Conservation (phyloP, 1,140 invertebrate species). For the Drosophila pandora region DNA sequence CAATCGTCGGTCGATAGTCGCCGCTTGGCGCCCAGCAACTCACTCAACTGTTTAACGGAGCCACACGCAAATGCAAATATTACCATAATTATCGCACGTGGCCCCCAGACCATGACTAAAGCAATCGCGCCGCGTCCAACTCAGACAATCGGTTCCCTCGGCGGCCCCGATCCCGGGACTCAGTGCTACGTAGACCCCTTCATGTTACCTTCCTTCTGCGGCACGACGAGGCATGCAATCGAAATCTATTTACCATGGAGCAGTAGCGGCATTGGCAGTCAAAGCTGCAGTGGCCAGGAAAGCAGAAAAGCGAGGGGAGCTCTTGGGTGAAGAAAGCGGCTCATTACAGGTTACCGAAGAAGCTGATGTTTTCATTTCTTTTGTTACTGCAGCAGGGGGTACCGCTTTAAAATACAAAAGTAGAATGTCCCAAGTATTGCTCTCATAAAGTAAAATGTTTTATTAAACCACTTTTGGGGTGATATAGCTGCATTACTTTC, state of each 20-base stretch:
- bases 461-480: no score
- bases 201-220: conserved; percentile 8
- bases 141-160: conserved; percentile 43
- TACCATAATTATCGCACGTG: conserved; percentile 80
- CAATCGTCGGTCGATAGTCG: conserved; percentile 26
- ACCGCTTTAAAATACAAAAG: neutral
- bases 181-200: conserved; percentile 1
- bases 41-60: conserved; percentile 80
- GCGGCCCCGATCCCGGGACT: conserved; percentile 2
- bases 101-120: conserved; percentile 76
- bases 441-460: no score
- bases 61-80: conserved; percentile 81
- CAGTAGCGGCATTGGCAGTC: conserved; percentile 17
- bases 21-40: conserved; percentile 66
- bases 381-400: conserved; percentile 27
- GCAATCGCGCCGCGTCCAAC: conserved; percentile 77
- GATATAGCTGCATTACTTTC: no score
- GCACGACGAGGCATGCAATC: conserved; percentile 68
- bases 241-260: conserved; percentile 78
- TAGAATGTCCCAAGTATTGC: no score
- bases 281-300: neutral
- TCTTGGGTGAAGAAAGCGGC: conserved; percentile 74
- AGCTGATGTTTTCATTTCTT: conserved; percentile 31
- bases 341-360: conserved; percentile 70
- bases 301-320: conserved; percentile 26